Conservation (phyloP, 2,113 vertebrate species). For the Ophthalmolycus amberensis region DNA sequence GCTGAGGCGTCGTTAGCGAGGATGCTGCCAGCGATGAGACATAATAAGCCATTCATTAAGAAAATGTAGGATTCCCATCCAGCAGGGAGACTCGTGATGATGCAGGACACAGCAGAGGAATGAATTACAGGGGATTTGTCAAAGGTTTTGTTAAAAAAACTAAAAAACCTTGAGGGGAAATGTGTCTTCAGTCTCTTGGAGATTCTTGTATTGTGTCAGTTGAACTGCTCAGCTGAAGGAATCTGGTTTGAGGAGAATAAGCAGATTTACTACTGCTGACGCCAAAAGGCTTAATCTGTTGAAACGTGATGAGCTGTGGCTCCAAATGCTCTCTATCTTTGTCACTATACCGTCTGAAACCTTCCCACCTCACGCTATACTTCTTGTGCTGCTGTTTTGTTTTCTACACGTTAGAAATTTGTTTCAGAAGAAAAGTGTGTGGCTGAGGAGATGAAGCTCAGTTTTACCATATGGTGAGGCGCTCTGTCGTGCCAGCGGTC, state of each 20-base stretch:
- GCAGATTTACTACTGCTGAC: slow-evolving; percentile 26
- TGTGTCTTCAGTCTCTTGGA: slow-evolving; percentile 6
- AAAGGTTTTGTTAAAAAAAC: not conserved
- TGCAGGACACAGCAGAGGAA: slow-evolving; percentile 16
- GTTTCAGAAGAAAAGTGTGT: not conserved
- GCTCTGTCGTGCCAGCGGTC: slow-evolving; percentile 39
- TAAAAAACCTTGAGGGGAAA: slow-evolving; percentile 16
- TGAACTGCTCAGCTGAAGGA: slow-evolving; percentile 23
- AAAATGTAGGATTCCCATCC: slow-evolving; percentile 34
- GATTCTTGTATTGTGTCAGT: slow-evolving; percentile 4
- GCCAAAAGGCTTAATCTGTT: slow-evolving; percentile 22
- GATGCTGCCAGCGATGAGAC: slow-evolving; percentile 51
- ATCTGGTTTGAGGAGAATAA: slow-evolving; percentile 26
- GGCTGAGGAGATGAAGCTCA: not conserved
- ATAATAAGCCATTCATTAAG: slow-evolving; percentile 55
- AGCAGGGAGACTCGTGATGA: slow-evolving; percentile 8
- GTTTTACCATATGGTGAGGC: slow-evolving; percentile 65
- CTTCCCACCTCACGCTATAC: too few relatives aligned
- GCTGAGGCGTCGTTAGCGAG: slow-evolving; percentile 42
- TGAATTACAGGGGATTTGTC: slow-evolving; percentile 24
- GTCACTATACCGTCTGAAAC: too few relatives aligned
- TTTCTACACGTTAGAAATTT: not conserved
- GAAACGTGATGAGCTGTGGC: slow-evolving; percentile 22
- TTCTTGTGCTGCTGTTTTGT: not conserved
- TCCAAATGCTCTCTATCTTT: not conserved